Evolutionary conservation across 2,888 invertebrate genomes (phyloP), one percentile per base, ranked within the genome.

Genomic region (Tetranychus truncatus): DNA sequence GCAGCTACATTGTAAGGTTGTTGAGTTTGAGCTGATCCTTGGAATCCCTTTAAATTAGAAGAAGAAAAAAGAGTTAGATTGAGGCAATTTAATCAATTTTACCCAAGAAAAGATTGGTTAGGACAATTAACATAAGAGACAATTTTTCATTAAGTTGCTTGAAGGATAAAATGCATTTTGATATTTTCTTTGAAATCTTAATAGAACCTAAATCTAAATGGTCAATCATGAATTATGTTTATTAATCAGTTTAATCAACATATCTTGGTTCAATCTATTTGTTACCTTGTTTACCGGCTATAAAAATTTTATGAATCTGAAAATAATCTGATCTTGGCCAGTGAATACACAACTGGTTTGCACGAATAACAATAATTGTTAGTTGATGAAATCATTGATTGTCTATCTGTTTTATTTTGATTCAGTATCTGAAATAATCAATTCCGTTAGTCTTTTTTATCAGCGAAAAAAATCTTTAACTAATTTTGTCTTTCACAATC

Each of bases 1-100:
- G 69, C 69, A 1, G 69, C 69, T n/a, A 69, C 69, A 69, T 69
- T 24, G 8, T 69, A 69, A 69, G 69, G 69, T 21, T 69, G 69
- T 24, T 69, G 69, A 6, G 69, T 24, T 69, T 69, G 69, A 69
- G 69, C 69, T 5, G 69, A 20, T 69, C 69, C 69, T 69, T 69
- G 69, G 69, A 69, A 69, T 6, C 69, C 69, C 69, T 69, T 11
- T 20, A 69, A 24, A 21, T 7, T 20, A 24, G 34, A 20, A n/a
- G n/a, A 24, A 69, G 9, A 1, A 24, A 21, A 69, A 8, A 5
- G 24, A 69, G 7, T 20, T 7, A 69, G 20, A 69, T 66, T 66
- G 15, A 55, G 55, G 9, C 6, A 55, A 55, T 55, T 15, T 5
- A 55, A 55, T 55, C 15, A 15, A 34, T 55, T 55, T 7, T 7